phyloP scores from a whole-genome alignment of 2,113 vertebrate species.

The Cyprinus carpio region DNA sequence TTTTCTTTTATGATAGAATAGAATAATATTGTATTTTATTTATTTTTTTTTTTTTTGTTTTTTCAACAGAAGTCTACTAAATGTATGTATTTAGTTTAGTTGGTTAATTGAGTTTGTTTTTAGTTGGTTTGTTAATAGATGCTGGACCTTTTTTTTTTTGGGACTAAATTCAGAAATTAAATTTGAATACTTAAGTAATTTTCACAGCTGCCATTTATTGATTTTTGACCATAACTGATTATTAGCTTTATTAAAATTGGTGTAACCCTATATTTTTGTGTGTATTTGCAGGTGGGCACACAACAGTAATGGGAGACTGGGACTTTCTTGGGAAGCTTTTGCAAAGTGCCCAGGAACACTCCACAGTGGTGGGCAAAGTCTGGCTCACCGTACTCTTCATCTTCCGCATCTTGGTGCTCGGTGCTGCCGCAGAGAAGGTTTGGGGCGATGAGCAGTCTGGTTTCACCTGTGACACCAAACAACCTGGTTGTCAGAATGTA shows the following conservation, averaged over 20 bases:
- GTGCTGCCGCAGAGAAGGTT: conserved; percentile 83
- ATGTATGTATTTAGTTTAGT: too few species aligned
- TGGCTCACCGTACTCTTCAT: conserved; percentile 88
- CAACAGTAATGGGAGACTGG: conserved; percentile 83
- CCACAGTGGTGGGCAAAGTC: conserved; percentile 86
- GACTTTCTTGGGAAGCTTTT: conserved; percentile 83
- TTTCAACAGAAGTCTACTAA: too few species aligned
- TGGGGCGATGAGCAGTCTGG: conserved; percentile 86
- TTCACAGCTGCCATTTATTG: not conserved
- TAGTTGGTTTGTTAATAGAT: too few species aligned
- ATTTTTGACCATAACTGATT: not conserved
- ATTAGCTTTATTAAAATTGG: not conserved
- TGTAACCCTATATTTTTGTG: not conserved
- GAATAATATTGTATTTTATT: too few species aligned
- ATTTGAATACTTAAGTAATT: not conserved
- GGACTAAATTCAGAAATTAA: not conserved
- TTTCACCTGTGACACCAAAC: conserved; percentile 88
- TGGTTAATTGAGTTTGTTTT: too few species aligned
- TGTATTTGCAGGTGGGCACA: conserved; percentile 16
- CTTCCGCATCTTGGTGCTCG: conserved; percentile 87
- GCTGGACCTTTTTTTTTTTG: too few species aligned
- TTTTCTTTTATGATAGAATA: too few species aligned
- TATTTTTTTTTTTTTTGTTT: too few species aligned
- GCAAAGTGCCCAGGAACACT: conserved; percentile 87
- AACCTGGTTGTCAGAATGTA: conserved; percentile 87